Conservation (phyloP, 1,140 invertebrate species). For the Branchinecta lynchi region DNA sequence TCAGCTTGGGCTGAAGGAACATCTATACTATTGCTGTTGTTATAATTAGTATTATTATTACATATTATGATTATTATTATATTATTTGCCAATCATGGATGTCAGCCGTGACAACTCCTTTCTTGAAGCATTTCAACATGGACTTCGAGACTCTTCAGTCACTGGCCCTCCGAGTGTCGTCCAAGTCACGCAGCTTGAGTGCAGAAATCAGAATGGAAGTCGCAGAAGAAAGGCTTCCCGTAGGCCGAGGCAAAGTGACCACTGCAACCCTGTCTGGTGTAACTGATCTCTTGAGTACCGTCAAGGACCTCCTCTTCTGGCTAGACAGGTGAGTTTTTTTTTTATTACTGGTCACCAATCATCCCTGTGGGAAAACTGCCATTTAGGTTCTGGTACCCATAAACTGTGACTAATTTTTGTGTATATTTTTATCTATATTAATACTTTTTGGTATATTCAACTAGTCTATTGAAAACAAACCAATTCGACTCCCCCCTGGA, state of each 20-base stretch:
- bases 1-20: no score
- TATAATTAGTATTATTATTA: no score
- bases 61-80: no score
- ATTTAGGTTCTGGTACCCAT: no score
- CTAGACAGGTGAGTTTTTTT: slow-evolving; percentile 46
- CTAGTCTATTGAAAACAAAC: no score
- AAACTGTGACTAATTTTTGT: no score
- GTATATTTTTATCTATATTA: no score
- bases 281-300: slow-evolving; percentile 56
- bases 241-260: slow-evolving; percentile 36
- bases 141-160: not conserved
- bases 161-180: not conserved
- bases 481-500: no score
- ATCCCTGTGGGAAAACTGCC: not conserved
- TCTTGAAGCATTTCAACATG: not conserved
- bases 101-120: no score
- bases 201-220: not conserved
- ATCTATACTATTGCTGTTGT: no score
- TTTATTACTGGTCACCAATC: not conserved
- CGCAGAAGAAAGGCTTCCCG: not conserved
- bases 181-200: not conserved
- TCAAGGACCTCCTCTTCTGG: slow-evolving; percentile 78
- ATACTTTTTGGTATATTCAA: no score
- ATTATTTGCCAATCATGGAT: no score
- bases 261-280: slow-evolving; percentile 67